Base-by-base conservation (phyloP, 2,888 invertebrate species). In the Parnassius smintheus region DNA sequence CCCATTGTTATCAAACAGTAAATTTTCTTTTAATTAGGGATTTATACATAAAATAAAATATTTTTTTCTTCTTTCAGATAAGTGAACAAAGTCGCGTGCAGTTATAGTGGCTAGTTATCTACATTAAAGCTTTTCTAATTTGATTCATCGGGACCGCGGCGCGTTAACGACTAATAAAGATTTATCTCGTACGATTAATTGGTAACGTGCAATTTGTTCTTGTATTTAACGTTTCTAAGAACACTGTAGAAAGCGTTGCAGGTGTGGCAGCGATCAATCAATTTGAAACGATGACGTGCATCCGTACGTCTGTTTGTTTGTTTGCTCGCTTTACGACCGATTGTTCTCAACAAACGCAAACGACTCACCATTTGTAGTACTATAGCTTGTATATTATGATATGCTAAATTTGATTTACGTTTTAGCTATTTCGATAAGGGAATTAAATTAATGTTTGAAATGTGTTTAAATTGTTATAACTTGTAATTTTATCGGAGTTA, bases 271-370 rank as follows among this genome's bases (percentile, higher is more conserved):
- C 50, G 9, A 22, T 50, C 18, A 50, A 22, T 50, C 11, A 50
- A 13, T 13, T 50, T 9, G 2, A 50, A 50, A 22, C 18, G 50
- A 50, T 50, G 50, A 50, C 50, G 51, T 25, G 11, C 51, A 25
- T 51, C 51, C 12, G 51, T 51, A 22, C 51, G 51, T 51, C 51
- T 11, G 22, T 51, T 22, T 51, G 25, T 51, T 11, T 46, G 11
- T 12, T 50, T 22, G 50, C n/a, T n/a, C 22, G 50, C 50, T 13
- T 13, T 22, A n/a, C 22, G 22, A 51, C 9, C 51, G 51, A 51
- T 25, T 48, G 48, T 48, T 9, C 9, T 48, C 25, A 3, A 25
- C 25, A 25, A 25, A 25, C 25, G 25, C 25, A 25, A 25, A 25
- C 25, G 25, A 25, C 25, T 13, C 2, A 48, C 48, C 9, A 11